Evolutionary conservation across 1,140 invertebrate genomes (phyloP).

Genomic region (Drosophila persimilis): DNA sequence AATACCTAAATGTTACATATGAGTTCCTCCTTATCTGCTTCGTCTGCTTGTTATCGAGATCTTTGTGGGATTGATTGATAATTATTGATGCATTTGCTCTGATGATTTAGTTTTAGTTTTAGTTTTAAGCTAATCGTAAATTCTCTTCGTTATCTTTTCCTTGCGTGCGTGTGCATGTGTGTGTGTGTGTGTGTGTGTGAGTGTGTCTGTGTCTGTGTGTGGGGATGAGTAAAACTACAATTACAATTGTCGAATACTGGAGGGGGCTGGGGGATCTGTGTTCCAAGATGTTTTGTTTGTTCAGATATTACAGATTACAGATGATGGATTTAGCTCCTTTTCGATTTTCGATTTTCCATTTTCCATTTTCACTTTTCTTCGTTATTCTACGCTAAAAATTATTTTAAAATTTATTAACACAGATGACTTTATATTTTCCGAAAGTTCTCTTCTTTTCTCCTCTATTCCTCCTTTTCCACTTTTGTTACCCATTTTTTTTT

Average conservation of each 20-base stretch:
- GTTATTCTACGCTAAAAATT: slow-evolving; percentile 76
- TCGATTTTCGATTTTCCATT: slow-evolving; percentile 24
- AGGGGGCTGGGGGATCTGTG: slow-evolving; percentile 1
- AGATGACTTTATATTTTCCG: slow-evolving; percentile 82
- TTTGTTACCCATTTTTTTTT: slow-evolving; percentile 50
- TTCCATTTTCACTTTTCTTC: slow-evolving; percentile 53
- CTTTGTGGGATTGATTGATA: slow-evolving; percentile 45
- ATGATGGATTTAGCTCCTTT: slow-evolving; percentile 37
- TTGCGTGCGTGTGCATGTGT: slow-evolving; percentile 29
- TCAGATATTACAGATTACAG: slow-evolving; percentile 30
- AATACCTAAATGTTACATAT: slow-evolving; percentile 41
- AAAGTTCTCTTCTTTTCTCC: slow-evolving; percentile 55
- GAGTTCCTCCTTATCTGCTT: slow-evolving; percentile 11
- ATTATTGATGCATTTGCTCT: neutral
- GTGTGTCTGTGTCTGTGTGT: no score
- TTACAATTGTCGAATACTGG: slow-evolving; percentile 62
- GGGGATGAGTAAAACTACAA: slow-evolving; percentile 28
- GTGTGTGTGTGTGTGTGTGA: slow-evolving; percentile 20
- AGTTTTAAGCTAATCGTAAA: slow-evolving; percentile 38
- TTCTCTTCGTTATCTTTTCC: slow-evolving; percentile 39
- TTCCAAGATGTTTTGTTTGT: slow-evolving; percentile 27
- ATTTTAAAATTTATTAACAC: slow-evolving; percentile 83
- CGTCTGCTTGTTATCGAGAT: slow-evolving; percentile 43
- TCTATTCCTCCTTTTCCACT: slow-evolving; percentile 37
- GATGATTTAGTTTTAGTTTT: slow-evolving; percentile 7